These are phyloP conservation scores for Stichopus chloronotus DNA, from an alignment of 35 echinoderm and acorn worm species.

Conservation along the genomic window DNA sequence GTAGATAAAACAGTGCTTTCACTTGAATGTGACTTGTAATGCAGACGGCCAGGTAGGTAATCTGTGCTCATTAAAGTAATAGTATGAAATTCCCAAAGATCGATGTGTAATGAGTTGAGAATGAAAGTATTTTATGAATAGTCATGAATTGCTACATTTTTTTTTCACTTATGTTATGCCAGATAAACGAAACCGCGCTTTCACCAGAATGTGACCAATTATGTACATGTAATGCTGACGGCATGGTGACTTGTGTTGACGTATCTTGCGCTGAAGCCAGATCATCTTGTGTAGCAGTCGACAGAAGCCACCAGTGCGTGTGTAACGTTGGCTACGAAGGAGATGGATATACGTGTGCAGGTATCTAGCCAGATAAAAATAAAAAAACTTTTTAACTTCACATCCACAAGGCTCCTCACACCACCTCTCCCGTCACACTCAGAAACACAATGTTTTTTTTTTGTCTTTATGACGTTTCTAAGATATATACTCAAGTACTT, in stretches of 20 bases:
- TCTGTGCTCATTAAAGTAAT: not conserved
- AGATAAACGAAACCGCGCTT: slow-evolving; percentile 17
- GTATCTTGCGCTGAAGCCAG: not conserved
- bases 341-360: slow-evolving; percentile 15
- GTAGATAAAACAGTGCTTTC: too few species aligned
- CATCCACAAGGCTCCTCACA: too few species aligned
- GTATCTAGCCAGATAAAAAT: slow-evolving; percentile 9
- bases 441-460: too few species aligned
- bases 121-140: not conserved
- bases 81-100: too few species aligned
- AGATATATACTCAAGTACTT: too few species aligned
- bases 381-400: too few species aligned
- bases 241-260: not conserved
- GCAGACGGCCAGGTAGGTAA: not conserved
- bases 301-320: not conserved
- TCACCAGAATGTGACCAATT: not conserved
- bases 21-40: too few species aligned
- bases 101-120: too few species aligned
- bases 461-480: too few species aligned
- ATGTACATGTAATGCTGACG: not conserved
- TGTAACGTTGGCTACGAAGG: slow-evolving; percentile 37
- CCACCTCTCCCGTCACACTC: too few species aligned
- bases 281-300: not conserved
- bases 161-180: too few species aligned
- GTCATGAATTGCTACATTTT: too few species aligned